Evolutionary conservation across 2,797 vertebrate genomes (phyloP), one percentile per base, ranked within the genome.

Genomic region (Ctenopoma multispine): DNA sequence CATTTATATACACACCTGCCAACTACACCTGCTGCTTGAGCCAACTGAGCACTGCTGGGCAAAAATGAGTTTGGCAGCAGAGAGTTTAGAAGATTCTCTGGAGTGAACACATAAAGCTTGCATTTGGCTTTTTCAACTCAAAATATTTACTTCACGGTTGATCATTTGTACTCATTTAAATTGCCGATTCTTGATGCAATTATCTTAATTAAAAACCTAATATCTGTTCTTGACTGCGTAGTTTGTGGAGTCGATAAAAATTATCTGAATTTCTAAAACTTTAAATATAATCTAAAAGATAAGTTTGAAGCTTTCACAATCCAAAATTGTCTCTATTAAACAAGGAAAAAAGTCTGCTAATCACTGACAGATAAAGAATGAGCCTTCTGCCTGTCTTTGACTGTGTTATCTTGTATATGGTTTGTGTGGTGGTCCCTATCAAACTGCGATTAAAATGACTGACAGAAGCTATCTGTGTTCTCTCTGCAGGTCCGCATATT

Each of bases 401-500:
- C 68, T 31, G 58, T 31, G 58, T 87, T 90, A 87, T 91, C 83
- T 87, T 75, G 55, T 62, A 18, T 71, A 47, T 57, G 67, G 43
- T 47, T 77, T 59, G 58, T 75, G 44, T 53, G 63, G 53, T 60
- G 62, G 60, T 58, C 48, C 63, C 69, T 73, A 83, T 89, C 74
- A 75, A 78, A 87, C 76, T 80, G 73, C 14, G 76, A 91, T 91
- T 89, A 90, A 81, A 87, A 81, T 90, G 87, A 92, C 73, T 92
- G 87, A 89, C 77, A 2, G 82, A 41, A 75, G 63, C 48, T 87
- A 82, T 93, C 87, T 91, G 43, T 57, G 84, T 62, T 90, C 65
- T 78, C 65, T 88, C 63, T 34, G 2, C 90, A 99, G 98, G 97
- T 99, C 75, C 96, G 98, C 63, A 98, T 99, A 90, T 99, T 99